phyloP scores from a whole-genome alignment of 2,797 vertebrate species.

The Catamblyrhynchus diadema region DNA sequence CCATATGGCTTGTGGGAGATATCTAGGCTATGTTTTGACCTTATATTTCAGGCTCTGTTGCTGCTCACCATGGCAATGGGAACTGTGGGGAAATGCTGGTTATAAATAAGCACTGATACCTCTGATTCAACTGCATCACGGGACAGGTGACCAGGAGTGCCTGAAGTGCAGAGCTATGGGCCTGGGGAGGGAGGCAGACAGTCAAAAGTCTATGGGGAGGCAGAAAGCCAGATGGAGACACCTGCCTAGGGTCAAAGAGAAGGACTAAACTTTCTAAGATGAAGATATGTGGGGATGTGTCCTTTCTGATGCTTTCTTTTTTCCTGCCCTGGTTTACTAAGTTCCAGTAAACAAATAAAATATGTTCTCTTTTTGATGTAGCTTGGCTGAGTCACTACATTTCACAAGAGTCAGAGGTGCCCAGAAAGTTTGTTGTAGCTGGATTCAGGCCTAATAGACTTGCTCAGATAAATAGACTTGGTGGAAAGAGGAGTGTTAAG shows the following conservation, averaged over 20 bases:
- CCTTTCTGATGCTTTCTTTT: neutral
- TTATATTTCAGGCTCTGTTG: slow-evolving; percentile 5
- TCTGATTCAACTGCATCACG: neutral
- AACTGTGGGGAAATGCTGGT: neutral
- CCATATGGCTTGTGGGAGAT: slow-evolving; percentile 19
- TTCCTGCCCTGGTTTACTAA: neutral
- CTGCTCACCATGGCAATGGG: neutral
- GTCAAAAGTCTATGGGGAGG: neutral
- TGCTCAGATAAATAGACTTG: neutral
- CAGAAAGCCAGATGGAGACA: neutral
- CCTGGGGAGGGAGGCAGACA: neutral
- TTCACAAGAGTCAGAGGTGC: neutral
- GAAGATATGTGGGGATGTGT: neutral
- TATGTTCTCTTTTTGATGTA: neutral
- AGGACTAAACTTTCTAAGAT: neutral
- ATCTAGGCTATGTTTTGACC: slow-evolving; percentile 7
- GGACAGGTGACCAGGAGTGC: neutral
- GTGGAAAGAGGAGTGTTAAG: neutral
- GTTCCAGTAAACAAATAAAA: slow-evolving; percentile 1
- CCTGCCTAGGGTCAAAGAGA: neutral
- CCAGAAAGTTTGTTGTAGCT: neutral
- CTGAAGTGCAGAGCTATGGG: neutral
- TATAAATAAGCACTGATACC: neutral
- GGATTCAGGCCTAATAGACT: neutral
- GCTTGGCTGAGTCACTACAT: neutral